phyloP scores from a whole-genome alignment of 1,140 invertebrate species.

The Drosophila hydei region DNA sequence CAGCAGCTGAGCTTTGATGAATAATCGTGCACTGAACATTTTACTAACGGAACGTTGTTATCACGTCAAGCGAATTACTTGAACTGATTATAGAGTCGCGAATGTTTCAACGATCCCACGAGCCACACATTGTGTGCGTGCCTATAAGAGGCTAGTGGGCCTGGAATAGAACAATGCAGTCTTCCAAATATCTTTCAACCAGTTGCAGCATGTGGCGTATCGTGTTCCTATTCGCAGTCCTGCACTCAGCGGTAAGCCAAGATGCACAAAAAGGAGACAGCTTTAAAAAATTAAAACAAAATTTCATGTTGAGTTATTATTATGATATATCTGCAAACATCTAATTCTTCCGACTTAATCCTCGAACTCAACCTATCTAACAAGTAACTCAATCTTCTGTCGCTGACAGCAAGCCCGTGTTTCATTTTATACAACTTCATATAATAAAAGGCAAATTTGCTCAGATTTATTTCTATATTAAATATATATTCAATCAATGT shows the following conservation, averaged over 20 bases:
- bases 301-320: too few species aligned
- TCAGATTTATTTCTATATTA: too few species aligned
- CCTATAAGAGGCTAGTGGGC: constrained; percentile 32
- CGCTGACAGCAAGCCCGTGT: too few species aligned
- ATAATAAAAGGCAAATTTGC: too few species aligned
- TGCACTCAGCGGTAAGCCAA: constrained; percentile 46
- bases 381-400: too few species aligned
- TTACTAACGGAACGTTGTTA: constrained; percentile 46
- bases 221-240: constrained; percentile 21
- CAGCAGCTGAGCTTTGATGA: constrained; percentile 11
- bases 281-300: too few species aligned
- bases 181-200: constrained; percentile 5
- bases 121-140: neutral
- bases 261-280: neutral
- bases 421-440: too few species aligned
- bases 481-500: too few species aligned
- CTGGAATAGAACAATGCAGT: constrained; percentile 1
- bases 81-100: constrained; percentile 54
- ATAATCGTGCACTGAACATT: constrained; percentile 17
- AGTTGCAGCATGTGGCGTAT: constrained; percentile 30
- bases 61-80: constrained; percentile 39
- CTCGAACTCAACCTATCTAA: too few species aligned
- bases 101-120: constrained; percentile 14
- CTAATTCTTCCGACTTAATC: too few species aligned
- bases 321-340: too few species aligned